phyloP scores from a whole-genome alignment of 2,113 vertebrate genomes.

The Poeciliopsis occidentalis region DNA sequence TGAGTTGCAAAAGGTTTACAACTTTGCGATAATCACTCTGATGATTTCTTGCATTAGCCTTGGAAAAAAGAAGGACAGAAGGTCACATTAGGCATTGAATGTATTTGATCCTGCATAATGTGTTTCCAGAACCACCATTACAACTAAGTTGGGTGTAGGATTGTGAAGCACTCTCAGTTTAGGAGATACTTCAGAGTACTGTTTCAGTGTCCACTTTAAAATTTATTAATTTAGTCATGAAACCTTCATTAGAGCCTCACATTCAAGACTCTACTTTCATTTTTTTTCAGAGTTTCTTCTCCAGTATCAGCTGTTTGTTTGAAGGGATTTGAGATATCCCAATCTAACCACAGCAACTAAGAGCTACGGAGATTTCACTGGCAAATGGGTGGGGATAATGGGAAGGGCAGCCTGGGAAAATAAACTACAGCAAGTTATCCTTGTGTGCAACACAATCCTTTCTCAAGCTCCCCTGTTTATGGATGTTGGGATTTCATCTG shows the following conservation, averaged over 20 bases:
- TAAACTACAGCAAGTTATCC: slow-evolving; percentile 73
- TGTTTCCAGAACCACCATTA: slow-evolving; percentile 5
- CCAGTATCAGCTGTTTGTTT: slow-evolving; percentile 73
- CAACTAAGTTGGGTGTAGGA: not conserved
- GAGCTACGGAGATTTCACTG: slow-evolving; percentile 56
- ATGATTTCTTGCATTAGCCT: slow-evolving; percentile 25
- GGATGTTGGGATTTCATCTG: slow-evolving; percentile 74
- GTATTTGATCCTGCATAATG: slow-evolving; percentile 37
- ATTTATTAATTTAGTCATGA: slow-evolving; percentile 19
- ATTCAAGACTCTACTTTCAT: slow-evolving; percentile 62
- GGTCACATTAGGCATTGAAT: slow-evolving; percentile 13
- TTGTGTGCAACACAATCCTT: slow-evolving; percentile 69
- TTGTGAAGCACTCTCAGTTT: not conserved
- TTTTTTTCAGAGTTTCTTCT: slow-evolving; percentile 66
- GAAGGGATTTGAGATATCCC: slow-evolving; percentile 76
- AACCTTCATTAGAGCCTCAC: slow-evolving; percentile 17
- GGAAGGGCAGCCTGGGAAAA: slow-evolving; percentile 76
- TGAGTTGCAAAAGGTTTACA: slow-evolving; percentile 43
- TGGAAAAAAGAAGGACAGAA: slow-evolving; percentile 23
- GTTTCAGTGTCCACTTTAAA: not conserved
- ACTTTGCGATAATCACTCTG: slow-evolving; percentile 28
- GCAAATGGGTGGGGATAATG: slow-evolving; percentile 59
- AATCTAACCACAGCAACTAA: slow-evolving; percentile 59
- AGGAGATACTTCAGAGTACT: not conserved
- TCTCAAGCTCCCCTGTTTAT: slow-evolving; percentile 72